Evolutionary conservation across 1,140 invertebrate species (phyloP), one percentile per base, ranked within the genome.

Genomic region (Dryas iulia): DNA sequence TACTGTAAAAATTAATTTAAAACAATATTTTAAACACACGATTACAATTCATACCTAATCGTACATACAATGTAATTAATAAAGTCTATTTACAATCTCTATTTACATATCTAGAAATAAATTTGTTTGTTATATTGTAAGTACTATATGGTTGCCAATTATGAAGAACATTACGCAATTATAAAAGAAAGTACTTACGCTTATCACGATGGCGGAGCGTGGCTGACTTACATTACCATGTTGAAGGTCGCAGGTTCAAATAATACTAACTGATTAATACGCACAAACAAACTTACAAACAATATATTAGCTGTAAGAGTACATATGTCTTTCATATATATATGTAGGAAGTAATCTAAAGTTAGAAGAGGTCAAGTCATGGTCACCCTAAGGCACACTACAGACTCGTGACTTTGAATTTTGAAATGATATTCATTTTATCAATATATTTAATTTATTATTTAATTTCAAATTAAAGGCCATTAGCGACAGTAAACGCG

Each of bases 321-420:
- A n/a, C n/a, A n/a, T n/a, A n/a, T n/a, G n/a, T n/a, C n/a, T n/a
- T n/a, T n/a, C n/a, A 28, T 28, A 18, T 35, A 35, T 47, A 3
- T 0, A 47, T 21, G 6, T 47, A 47, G 39, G 39, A 47, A 47
- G 39, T 47, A 18, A 47, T 47, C 39, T 47, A 47, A 8, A 47
- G 39, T 47, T 39, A 39, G 35, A 39, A 47, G 39, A 47, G 39
- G 39, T 47, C 39, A 47, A 47, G 1, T 47, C 39, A 47, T 47
- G 39, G 39, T 47, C 39, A 10, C 18, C 39, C 39, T 47, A 47
- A 47, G 39, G 14, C 39, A 47, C 39, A 18, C 21, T 47, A 8
- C 39, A 21, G 3, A 18, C 39, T 47, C 39, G 39, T 47, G 39
- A 47, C 39, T 21, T 47, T 47, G 39, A 47, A 47, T 7, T 18